Evolutionary conservation across 1,140 invertebrate species (phyloP), one percentile per base, ranked within the genome.

Genomic region (Plectrocnemia conspersa): DNA sequence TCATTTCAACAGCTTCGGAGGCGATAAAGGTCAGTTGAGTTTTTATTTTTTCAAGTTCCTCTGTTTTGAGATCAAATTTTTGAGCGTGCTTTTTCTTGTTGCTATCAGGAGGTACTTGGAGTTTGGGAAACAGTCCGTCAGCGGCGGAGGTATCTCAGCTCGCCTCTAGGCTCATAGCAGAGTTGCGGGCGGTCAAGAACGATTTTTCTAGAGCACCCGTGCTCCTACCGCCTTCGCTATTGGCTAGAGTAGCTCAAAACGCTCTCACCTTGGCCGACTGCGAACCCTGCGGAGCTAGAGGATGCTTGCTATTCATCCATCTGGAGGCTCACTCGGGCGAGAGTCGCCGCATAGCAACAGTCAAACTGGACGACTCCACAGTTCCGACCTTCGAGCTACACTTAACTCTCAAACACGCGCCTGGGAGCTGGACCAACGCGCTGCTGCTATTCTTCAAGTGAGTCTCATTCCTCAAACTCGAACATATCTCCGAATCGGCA

Each of bases 381-480:
- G 84, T 91, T 25, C 84, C 89, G 18, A 93, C 90, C 18, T 92
- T 92, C 65, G 88, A 92, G 71, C 75, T 91, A 54, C 87, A 86
- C 68, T 74, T 91, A 23, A 91, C 88, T 13, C 76, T 93, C 22
- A 88, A 87, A 69, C 88, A 91, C 67, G 85, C 87, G 64, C 77
- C 81, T 25, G 84, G 82, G 53, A 82, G 85, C 58, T 93, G 89
- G 89, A 85, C 87, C 56, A 85, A 83, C 58, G 73, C 89, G 60
- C 76, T 91, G 69, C 88, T 87, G 65, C 85, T 89, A 68, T 89
- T 91, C 72, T 77, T 89, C 72, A 89, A 89, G 87, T 89, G 71
- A 84, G 85, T 82, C 63, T 64, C 29, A 21, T 19, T 40, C 35
- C 25, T 44, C 21, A 44, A 44, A 22, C 40, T 16, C 23, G 11